Evolutionary conservation across 2,888 invertebrate genomes (phyloP).

Genomic region (Selenia dentaria): DNA sequence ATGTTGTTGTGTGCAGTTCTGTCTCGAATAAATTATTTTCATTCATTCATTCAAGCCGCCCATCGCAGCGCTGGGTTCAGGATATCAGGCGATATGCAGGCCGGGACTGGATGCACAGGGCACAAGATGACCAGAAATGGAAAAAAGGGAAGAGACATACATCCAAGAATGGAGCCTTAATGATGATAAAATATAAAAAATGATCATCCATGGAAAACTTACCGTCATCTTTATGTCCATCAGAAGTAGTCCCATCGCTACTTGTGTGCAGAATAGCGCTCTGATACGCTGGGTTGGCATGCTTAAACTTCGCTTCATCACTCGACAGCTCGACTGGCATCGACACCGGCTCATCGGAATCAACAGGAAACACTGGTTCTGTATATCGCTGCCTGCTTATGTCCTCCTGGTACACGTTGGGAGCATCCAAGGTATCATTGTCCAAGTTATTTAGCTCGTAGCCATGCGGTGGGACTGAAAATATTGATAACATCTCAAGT

Average conservation of each 20-base stretch:
- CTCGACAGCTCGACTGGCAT: constrained; percentile 71
- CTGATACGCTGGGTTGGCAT: constrained; percentile 90
- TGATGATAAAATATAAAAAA: too few relatives aligned
- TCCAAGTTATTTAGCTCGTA: constrained; percentile 88
- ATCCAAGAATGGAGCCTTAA: too few relatives aligned
- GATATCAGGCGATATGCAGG: too few relatives aligned
- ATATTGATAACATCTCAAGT: constrained; percentile 9
- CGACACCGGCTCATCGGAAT: constrained; percentile 73
- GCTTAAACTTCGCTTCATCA: constrained; percentile 85
- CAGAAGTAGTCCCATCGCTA: constrained; percentile 58
- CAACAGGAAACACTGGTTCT: constrained; percentile 69
- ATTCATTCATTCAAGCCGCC: too few relatives aligned
- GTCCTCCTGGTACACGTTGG: constrained; percentile 81
- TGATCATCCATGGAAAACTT: too few relatives aligned
- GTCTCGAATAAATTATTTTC: too few relatives aligned
- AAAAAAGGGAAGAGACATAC: too few relatives aligned
- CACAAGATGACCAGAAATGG: too few relatives aligned
- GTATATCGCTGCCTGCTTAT: constrained; percentile 59
- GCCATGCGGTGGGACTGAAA: constrained; percentile 86
- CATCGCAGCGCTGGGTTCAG: too few relatives aligned
- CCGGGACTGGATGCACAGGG: too few relatives aligned
- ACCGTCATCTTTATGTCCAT: constrained; percentile 76
- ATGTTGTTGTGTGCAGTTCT: too few relatives aligned
- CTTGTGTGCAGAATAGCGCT: constrained; percentile 88
- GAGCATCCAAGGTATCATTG: constrained; percentile 87